A percentile compares a stretch with the other conserved stretches of the same genome.
These are phyloP conservation scores for Steinernema khuongi DNA, from an alignment of 1,140 invertebrate genomes.

Conservation along the genomic window DNA sequence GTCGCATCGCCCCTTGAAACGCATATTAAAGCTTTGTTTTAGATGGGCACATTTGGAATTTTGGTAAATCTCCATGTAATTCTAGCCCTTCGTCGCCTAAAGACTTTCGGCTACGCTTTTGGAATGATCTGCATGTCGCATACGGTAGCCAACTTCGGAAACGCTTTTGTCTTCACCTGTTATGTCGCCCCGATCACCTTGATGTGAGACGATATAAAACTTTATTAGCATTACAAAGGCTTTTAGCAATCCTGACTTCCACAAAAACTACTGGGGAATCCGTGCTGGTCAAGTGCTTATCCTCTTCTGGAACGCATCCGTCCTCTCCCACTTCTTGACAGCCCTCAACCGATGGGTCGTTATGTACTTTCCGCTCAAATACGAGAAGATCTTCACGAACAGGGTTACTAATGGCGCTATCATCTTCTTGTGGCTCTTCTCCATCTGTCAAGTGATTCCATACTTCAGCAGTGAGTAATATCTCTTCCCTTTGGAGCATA, in stretches of 20 bases:
- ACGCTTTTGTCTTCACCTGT: slow-evolving; percentile 1
- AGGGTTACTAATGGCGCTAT: not conserved
- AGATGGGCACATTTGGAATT: not conserved
- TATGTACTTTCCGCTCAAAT: not conserved
- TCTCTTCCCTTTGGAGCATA: not conserved
- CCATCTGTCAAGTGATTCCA: not conserved
- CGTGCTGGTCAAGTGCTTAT: not conserved
- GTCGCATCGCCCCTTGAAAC: not conserved
- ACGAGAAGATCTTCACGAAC: not conserved
- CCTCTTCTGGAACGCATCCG: not conserved
- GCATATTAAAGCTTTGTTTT: not conserved
- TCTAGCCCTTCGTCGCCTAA: not conserved
- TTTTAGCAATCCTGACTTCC: not conserved
- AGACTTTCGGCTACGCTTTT: not conserved
- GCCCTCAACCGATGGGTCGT: not conserved
- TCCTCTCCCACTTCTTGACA: not conserved
- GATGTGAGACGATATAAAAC: not conserved
- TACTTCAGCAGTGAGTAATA: slow-evolving; percentile 7
- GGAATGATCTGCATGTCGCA: not conserved
- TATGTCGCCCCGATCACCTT: not conserved
- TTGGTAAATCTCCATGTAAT: not conserved
- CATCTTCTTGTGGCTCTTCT: not conserved
- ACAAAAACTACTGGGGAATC: not conserved
- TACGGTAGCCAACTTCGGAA: not conserved
- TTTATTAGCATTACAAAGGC: not conserved